phyloP scores from a whole-genome alignment of 1,140 invertebrate species.

The Campoletis sonorensis region DNA sequence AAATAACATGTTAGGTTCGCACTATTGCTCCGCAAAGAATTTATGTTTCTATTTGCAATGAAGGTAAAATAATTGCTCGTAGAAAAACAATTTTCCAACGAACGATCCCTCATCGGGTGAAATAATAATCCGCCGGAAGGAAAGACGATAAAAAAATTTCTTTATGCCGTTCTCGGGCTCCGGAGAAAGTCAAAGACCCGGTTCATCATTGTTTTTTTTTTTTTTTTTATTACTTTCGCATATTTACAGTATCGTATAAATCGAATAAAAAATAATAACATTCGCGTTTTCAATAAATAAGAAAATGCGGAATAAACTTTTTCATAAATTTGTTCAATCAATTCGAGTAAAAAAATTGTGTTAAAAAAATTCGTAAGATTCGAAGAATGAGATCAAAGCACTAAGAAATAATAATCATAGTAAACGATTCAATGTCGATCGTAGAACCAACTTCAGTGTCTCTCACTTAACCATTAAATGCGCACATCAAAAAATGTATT shows the following conservation, averaged over 20 bases:
- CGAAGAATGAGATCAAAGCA: too few relatives aligned
- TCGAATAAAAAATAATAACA: too few relatives aligned
- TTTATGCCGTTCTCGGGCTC: background rate
- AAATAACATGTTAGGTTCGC: constrained; percentile 52
- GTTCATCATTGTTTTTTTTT: background rate
- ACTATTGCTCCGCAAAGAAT: constrained; percentile 58
- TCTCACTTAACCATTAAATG: background rate
- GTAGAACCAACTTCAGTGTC: constrained; percentile 11
- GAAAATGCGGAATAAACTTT: too few relatives aligned
- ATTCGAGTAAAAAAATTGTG: too few relatives aligned
- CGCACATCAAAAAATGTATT: constrained; percentile 1
- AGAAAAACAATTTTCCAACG: constrained; percentile 58
- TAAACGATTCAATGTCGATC: constrained; percentile 3
- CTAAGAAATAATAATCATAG: too few relatives aligned
- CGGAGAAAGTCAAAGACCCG: background rate
- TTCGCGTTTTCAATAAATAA: too few relatives aligned
- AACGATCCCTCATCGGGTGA: constrained; percentile 42
- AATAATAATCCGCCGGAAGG: constrained; percentile 5
- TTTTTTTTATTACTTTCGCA: too few relatives aligned
- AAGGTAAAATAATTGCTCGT: constrained; percentile 29
- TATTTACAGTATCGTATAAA: too few relatives aligned
- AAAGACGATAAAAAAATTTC: background rate
- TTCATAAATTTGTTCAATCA: too few relatives aligned
- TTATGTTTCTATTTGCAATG: constrained; percentile 10
- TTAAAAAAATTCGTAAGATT: too few relatives aligned